Base-by-base conservation (phyloP, 1,140 invertebrate species). In the Drosophila orosa region DNA sequence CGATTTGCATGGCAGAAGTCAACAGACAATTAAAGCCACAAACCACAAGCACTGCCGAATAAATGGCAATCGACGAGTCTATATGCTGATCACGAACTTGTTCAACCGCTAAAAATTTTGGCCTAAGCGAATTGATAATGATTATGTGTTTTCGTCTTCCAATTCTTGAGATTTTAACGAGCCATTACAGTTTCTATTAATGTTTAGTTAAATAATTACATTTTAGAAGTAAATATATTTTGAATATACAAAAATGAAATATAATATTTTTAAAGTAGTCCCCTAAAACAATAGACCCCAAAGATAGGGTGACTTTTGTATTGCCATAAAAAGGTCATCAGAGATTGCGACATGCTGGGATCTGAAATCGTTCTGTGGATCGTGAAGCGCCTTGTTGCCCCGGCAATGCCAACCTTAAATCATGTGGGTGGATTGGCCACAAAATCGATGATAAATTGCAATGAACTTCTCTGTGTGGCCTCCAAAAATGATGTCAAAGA, bases 381-480 rank as follows among this genome's bases (percentile, higher is more conserved):
- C 55, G 55, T 73, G 48, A 57, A 71, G 42, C 42, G 22, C 47
- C 52, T 58, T 27, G 22, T 35, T 40, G 45, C 40, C 40, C 19
- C 24, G 40, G 37, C 68, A 55, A 62, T 62, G 58, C 54, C 72
- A 75, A 45, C 40, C 71, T 55, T 67, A 76, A 75, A 59, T 54
- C 45, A 76, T 67, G 73, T 76, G 73, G 73, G 73, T 75, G 73
- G 55, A 40, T 76, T 58, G 48, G 40, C 47, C 74, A 66, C 62
- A 39, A 60, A 71, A 71, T 44, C 59, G 59, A 72, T 87, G 80
- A 89, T 83, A 80, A 83, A 87, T 82, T 79, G 76, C 72, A 66
- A 47, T 79, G 72, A 83, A 83, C 83, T 83, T 73, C 68, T 79
- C 40, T 60, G 44, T 59, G 78, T 80, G 79, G 83, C 83, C 84